These are phyloP conservation scores for Porites rus DNA, from an alignment of 92 coral and sea anemone species.

Conservation along the genomic window DNA sequence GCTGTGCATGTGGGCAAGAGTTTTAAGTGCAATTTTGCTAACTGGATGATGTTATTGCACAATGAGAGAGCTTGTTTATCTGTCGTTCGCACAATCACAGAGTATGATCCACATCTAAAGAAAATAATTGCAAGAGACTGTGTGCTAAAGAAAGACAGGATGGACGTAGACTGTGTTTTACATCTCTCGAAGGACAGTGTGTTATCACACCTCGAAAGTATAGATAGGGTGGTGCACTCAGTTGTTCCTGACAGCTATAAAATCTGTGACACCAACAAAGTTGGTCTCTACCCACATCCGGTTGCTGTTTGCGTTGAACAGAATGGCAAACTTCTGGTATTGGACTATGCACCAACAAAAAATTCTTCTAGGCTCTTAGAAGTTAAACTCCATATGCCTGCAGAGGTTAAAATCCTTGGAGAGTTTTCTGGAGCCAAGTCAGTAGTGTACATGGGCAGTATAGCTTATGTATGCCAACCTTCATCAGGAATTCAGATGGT, in stretches of 20 bases:
- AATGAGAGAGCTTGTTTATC: slow-evolving; percentile 61
- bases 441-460: too few species aligned
- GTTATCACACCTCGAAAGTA: neutral
- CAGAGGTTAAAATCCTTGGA: too few species aligned
- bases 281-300: slow-evolving; percentile 55
- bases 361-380: too few species aligned
- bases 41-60: slow-evolving; percentile 54
- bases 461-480: too few species aligned
- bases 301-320: too few species aligned
- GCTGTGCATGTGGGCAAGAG: slow-evolving; percentile 59
- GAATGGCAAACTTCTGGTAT: too few species aligned
- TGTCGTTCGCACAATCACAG: slow-evolving; percentile 29
- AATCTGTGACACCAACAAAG: slow-evolving; percentile 41
- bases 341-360: too few species aligned
- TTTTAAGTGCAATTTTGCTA: slow-evolving; percentile 47
- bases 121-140: slow-evolving; percentile 47
- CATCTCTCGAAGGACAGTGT: slow-evolving; percentile 39
- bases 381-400: too few species aligned
- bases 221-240: slow-evolving; percentile 47
- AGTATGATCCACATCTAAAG: slow-evolving; percentile 23
- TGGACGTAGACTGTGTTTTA: slow-evolving; percentile 57
- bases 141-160: slow-evolving; percentile 55
- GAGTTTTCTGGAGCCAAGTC: too few species aligned
- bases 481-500: neutral
- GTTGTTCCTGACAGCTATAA: slow-evolving; percentile 50